Evolutionary conservation across 2,888 invertebrate genomes (phyloP), one percentile per base, ranked within the genome.

Genomic region (Melolontha melolontha): DNA sequence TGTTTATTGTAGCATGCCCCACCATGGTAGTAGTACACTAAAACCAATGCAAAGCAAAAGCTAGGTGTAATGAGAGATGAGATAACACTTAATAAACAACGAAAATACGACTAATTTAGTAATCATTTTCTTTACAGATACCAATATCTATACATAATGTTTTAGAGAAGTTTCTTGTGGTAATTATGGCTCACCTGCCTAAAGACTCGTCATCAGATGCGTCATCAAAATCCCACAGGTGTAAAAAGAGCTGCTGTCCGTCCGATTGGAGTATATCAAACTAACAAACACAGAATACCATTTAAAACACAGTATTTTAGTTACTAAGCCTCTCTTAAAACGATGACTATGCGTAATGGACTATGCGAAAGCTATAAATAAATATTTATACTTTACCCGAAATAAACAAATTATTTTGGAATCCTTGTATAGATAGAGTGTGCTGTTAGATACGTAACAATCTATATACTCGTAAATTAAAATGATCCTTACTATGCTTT

Each of bases 191-290:
- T 87, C 88, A 94, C 93, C 93, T 93, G 85, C 96, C 96, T 76
- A 96, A 88, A 78, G 89, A 89, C 85, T 96, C 96, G 85, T 97
- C 95, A 75, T 91, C 90, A 59, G 75, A 74, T 78, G 91, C 89
- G 76, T 95, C 93, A 83, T 97, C 97, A 83, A 91, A 90, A 88
- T 97, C 96, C 87, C 90, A 90, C 75, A 96, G 85, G 80, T 91
- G 91, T 75, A 96, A 84, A 78, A 90, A 89, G 83, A 93, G 85
- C 81, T 87, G 86, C 85, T 93, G 93, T 75, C 92, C 92, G 84
- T 89, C 83, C 83, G 90, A 82, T 82, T 88, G 87, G 86, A 88
- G 85, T 79, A 89, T 83, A 76, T 79, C 78, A 79, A 82, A 83
- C 83, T 83, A 71, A 63, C 54, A 67, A 68, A 51, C 44, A 59